Conservation (phyloP, 2,113 vertebrate species). For the Cyprinodon variegatus region DNA sequence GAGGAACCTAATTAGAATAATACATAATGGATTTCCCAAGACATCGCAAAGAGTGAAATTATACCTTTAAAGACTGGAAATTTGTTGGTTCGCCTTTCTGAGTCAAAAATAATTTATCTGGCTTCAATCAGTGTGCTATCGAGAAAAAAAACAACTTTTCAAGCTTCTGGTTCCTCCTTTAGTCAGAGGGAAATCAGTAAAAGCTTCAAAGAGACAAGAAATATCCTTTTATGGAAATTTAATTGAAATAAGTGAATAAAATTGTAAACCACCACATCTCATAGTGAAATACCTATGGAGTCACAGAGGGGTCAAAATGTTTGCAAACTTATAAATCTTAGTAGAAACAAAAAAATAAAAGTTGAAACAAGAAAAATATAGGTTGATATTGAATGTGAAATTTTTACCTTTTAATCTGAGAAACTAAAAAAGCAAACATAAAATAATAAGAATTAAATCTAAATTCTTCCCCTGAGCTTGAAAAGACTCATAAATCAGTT, state of each 20-base stretch:
- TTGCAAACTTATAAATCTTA: no score
- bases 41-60: constrained; percentile 19
- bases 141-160: constrained; percentile 6
- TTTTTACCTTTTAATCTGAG: neutral
- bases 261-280: neutral
- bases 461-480: neutral
- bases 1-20: constrained; percentile 58
- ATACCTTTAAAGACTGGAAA: constrained; percentile 34
- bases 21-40: constrained; percentile 53
- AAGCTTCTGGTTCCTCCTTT: neutral
- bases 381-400: neutral
- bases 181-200: neutral
- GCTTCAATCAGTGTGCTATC: constrained; percentile 29
- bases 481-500: no score
- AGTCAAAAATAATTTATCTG: constrained; percentile 44
- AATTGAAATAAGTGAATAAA: neutral
- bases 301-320: neutral
- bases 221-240: neutral
- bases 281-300: neutral
- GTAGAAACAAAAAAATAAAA: no score
- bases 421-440: neutral
- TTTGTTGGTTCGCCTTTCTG: constrained; percentile 12
- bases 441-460: neutral
- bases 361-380: no score
- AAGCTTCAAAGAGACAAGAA: neutral